A percentile compares a stretch with the other conserved stretches of the same genome.
Conservation (phyloP, 2,888 invertebrate species). For the Suillia variegata region DNA sequence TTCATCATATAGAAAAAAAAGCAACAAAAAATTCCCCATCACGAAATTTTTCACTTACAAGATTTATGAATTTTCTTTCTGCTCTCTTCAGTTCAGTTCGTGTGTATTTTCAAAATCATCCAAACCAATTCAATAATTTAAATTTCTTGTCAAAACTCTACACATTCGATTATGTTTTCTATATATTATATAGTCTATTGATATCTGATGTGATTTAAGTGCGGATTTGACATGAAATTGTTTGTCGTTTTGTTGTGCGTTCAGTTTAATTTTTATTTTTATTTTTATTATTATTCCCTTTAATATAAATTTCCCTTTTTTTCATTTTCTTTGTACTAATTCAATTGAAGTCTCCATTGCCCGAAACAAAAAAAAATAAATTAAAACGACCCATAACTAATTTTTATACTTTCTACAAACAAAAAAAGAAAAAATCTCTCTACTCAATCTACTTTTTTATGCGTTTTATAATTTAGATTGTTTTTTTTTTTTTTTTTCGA, state of each 20-base stretch:
- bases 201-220: not conserved
- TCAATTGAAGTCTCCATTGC: not conserved
- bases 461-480: conserved; percentile 25
- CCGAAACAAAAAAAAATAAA: not conserved
- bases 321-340: not conserved
- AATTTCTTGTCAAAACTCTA: too few relatives aligned
- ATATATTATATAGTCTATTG: too few relatives aligned
- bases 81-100: too few relatives aligned
- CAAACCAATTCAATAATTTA: too few relatives aligned
- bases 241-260: conserved; percentile 25
- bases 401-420: not conserved
- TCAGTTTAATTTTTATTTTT: not conserved
- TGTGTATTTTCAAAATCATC: too few relatives aligned
- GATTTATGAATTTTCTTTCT: conserved; percentile 3
- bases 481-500: too few relatives aligned
- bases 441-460: conserved; percentile 30
- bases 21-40: not conserved
- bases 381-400: not conserved
- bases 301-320: not conserved
- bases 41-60: not conserved
- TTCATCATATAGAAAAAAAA: too few relatives aligned
- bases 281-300: not conserved
- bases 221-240: conserved; percentile 15
- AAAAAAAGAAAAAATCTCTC: conserved; percentile 19
- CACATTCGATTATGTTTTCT: too few relatives aligned